These are phyloP conservation scores for Eilema griseolum DNA, from an alignment of 2,888 invertebrate species.

Conservation along the genomic window DNA sequence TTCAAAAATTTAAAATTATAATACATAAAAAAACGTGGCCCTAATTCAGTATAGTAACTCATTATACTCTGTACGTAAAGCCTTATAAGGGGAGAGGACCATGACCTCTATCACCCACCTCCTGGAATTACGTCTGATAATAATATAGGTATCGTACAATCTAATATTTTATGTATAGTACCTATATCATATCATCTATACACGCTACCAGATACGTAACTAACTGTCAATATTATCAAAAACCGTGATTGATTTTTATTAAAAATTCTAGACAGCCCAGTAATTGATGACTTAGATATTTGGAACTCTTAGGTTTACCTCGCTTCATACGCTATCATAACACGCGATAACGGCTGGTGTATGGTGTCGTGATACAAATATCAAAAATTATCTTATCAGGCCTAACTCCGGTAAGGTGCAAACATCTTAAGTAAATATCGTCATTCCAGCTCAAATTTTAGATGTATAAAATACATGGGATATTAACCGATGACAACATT, in stretches of 20 bases:
- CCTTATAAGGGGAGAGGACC: constrained; percentile 14
- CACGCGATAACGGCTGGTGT: constrained; percentile 62
- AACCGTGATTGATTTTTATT: constrained; percentile 70
- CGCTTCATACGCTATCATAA: constrained; percentile 66
- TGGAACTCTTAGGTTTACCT: constrained; percentile 65
- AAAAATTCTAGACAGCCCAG: constrained; percentile 56
- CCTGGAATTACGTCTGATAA: not conserved
- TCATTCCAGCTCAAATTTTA: constrained; percentile 50
- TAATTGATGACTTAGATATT: constrained; percentile 66
- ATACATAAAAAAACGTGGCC: no score
- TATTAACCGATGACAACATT: constrained; percentile 54
- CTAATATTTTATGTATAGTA: not conserved
- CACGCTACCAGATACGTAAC: constrained; percentile 36
- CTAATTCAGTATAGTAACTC: no score
- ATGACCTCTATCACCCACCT: not conserved
- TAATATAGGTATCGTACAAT: not conserved
- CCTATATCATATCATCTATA: constrained; percentile 8
- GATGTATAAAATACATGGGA: constrained; percentile 46
- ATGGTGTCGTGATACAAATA: constrained; percentile 68
- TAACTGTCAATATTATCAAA: constrained; percentile 67
- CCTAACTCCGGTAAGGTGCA: constrained; percentile 66
- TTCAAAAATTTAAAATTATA: no score
- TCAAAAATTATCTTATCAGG: constrained; percentile 79
- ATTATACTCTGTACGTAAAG: not conserved
- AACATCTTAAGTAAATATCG: constrained; percentile 70